phyloP scores from a whole-genome alignment of 2,888 invertebrate genomes.

The Andrena trimmerana region DNA sequence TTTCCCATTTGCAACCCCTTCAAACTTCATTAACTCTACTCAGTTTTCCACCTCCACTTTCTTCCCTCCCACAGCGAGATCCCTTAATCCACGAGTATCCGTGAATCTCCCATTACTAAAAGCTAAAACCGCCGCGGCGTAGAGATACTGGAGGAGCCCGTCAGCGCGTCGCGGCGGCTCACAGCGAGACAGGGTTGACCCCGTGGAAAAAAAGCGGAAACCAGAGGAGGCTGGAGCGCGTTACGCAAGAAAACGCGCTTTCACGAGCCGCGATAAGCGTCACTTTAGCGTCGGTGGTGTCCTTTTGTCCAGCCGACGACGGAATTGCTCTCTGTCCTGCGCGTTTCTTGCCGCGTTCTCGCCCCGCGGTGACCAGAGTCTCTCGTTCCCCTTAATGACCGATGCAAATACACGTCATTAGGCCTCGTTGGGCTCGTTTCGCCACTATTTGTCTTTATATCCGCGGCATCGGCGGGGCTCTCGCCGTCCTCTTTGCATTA shows the following conservation, averaged over 20 bases:
- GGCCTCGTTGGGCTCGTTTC: constrained; percentile 77
- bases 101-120: too few relatives aligned
- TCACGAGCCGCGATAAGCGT: constrained; percentile 64
- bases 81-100: too few relatives aligned
- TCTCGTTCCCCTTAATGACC: constrained; percentile 71
- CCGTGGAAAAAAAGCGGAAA: constrained; percentile 6
- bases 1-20: too few relatives aligned
- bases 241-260: constrained; percentile 65
- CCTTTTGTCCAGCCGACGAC: constrained; percentile 63
- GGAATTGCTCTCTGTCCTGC: constrained; percentile 54
- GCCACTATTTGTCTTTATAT: constrained; percentile 77
- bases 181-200: neutral
- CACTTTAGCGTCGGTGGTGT: constrained; percentile 56
- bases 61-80: too few relatives aligned
- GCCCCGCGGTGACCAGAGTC: constrained; percentile 50
- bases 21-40: too few relatives aligned
- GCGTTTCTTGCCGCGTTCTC: neutral
- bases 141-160: neutral
- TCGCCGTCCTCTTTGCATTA: constrained; percentile 38
- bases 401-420: constrained; percentile 77
- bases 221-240: constrained; percentile 21
- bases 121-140: too few relatives aligned
- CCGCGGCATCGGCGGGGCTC: constrained; percentile 42
- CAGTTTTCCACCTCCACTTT: too few relatives aligned
- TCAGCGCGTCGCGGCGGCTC: neutral